Conservation (phyloP, 1,140 invertebrate species). For the Platyscapa corneri region DNA sequence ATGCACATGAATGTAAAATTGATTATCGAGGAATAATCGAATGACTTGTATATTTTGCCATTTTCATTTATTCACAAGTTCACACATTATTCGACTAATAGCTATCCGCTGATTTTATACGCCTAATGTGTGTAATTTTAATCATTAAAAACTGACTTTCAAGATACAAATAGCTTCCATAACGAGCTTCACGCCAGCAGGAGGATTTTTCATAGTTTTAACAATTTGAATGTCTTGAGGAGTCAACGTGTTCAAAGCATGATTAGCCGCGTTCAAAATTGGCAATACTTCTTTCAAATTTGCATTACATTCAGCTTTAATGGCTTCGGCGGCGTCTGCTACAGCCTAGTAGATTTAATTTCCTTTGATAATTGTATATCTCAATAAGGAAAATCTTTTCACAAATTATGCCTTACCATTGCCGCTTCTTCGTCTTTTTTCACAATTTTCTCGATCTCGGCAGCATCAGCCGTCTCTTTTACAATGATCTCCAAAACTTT, state of each 20-base stretch:
- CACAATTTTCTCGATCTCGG: constrained; percentile 81
- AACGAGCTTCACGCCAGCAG: constrained; percentile 92
- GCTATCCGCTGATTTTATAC: too few relatives aligned
- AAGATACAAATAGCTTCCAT: constrained; percentile 98
- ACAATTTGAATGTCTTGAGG: constrained; percentile 94
- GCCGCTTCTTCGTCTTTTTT: constrained; percentile 81
- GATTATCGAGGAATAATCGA: background rate
- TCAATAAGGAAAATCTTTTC: background rate
- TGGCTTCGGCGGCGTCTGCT: constrained; percentile 82
- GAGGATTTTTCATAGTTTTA: constrained; percentile 98
- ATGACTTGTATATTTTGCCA: background rate
- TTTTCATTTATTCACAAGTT: too few relatives aligned
- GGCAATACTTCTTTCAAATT: constrained; percentile 95
- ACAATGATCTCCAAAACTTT: constrained; percentile 86
- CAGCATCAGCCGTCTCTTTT: constrained; percentile 88
- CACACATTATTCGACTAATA: too few relatives aligned
- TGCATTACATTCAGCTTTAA: constrained; percentile 96
- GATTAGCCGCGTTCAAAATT: constrained; percentile 90
- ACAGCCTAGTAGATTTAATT: constrained; percentile 60
- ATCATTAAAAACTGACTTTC: constrained; percentile 77
- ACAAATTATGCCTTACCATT: constrained; percentile 72
- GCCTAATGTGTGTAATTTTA: background rate
- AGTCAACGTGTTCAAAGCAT: constrained; percentile 93
- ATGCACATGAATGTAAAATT: too few relatives aligned
- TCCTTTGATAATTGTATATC: background rate